Evolutionary conservation across 2,113 vertebrate species (phyloP).

Genomic region (Scomber scombrus): DNA sequence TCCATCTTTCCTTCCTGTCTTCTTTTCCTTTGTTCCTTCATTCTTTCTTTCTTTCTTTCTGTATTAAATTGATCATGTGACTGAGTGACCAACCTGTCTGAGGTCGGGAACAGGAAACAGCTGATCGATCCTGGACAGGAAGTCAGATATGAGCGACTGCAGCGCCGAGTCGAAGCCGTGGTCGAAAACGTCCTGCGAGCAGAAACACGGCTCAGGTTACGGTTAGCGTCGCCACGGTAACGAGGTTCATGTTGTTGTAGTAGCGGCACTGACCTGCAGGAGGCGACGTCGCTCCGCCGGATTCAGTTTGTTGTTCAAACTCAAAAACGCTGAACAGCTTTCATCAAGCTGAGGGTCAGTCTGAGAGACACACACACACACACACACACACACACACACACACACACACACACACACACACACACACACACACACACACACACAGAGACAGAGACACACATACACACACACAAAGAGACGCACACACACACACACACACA

Average conservation of each 20-base stretch:
- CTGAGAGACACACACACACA: neutral
- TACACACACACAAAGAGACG: too few species aligned
- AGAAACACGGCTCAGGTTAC: neutral
- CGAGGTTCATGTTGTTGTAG: neutral
- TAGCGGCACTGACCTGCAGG: constrained; percentile 78
- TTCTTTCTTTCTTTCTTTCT: too few species aligned
- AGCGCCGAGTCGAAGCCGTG: constrained; percentile 72
- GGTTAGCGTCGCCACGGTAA: too few species aligned
- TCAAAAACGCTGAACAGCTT: constrained; percentile 21
- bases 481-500: too few species aligned
- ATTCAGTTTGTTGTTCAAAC: constrained; percentile 28
- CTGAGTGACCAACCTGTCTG: constrained; percentile 67
- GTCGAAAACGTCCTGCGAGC: constrained; percentile 71
- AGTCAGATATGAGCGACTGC: constrained; percentile 63
- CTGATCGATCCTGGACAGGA: constrained; percentile 75
- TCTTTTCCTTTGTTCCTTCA: too few species aligned
- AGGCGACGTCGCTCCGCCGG: constrained; percentile 49
- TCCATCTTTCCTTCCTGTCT: too few species aligned
- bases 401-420: too few species aligned
- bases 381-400: neutral
- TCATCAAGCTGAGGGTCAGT: neutral
- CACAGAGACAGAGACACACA: too few species aligned
- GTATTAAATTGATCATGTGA: too few species aligned
- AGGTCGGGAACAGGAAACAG: constrained; percentile 73
- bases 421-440: too few species aligned